phyloP scores from a whole-genome alignment of 2,113 vertebrate species.

The Gasterosteus nipponicus region DNA sequence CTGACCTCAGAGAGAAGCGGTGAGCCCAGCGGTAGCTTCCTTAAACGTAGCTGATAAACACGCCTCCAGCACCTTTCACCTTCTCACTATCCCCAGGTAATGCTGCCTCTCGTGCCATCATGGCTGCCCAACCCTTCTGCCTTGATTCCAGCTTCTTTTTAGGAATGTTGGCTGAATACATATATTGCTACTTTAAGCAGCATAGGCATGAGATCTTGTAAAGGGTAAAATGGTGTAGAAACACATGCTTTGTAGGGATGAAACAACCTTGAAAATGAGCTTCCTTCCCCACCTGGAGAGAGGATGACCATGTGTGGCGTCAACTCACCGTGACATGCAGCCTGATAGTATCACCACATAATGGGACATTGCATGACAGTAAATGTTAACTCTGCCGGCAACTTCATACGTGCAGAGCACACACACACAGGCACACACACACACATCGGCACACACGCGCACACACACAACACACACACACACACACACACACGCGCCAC shows the following conservation, averaged over 20 bases:
- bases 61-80: too few relatives aligned
- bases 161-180: constrained; percentile 16
- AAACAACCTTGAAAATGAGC: constrained; percentile 14
- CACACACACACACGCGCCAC: constrained; percentile 17
- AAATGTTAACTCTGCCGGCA: constrained; percentile 67
- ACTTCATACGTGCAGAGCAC: too few relatives aligned
- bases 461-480: constrained; percentile 22
- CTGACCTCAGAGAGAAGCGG: constrained; percentile 34
- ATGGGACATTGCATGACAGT: constrained; percentile 70
- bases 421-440: constrained; percentile 22
- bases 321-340: constrained; percentile 55
- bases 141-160: not conserved
- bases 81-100: too few relatives aligned
- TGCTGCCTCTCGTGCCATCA: too few relatives aligned
- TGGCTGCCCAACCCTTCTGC: too few relatives aligned
- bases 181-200: constrained; percentile 16
- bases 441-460: constrained; percentile 18
- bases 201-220: not conserved
- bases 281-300: not conserved
- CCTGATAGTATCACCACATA: constrained; percentile 58
- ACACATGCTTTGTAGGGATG: constrained; percentile 18
- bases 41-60: not conserved
- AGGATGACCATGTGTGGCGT: constrained; percentile 41
- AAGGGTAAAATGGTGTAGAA: not conserved
- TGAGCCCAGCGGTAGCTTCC: constrained; percentile 8